These are phyloP conservation scores for Parotocinclus haroldoi DNA, from an alignment of 2,797 vertebrate genomes.

Conservation along the genomic window DNA sequence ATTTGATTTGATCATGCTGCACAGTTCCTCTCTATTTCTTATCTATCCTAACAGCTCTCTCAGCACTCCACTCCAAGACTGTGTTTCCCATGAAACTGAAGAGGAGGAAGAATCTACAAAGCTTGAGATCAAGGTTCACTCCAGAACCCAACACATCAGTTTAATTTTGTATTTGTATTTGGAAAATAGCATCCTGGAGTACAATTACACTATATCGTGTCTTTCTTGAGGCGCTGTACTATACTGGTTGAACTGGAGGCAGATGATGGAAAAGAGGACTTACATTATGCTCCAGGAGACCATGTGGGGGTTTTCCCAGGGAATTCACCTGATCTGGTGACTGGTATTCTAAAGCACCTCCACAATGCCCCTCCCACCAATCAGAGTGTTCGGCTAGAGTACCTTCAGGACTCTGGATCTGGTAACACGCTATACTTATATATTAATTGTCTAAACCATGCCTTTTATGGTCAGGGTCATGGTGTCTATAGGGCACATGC, in stretches of 20 bases:
- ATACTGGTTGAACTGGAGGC: constrained; percentile 72
- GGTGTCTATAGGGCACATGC: too few relatives aligned
- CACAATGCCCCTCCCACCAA: constrained; percentile 63
- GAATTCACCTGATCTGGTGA: constrained; percentile 70
- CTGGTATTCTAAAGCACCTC: constrained; percentile 67
- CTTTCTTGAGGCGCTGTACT: constrained; percentile 65
- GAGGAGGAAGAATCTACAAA: constrained; percentile 72
- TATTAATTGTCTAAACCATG: background rate
- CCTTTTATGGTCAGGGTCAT: too few relatives aligned
- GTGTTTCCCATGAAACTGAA: constrained; percentile 74
- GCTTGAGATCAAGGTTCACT: constrained; percentile 71
- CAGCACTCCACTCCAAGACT: constrained; percentile 67
- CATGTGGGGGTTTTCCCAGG: constrained; percentile 77
- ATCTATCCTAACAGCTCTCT: constrained; percentile 61
- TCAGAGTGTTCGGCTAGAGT: constrained; percentile 70
- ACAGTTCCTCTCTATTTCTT: background rate
- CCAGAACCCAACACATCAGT: background rate
- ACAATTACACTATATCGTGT: too few relatives aligned
- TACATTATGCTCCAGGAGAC: constrained; percentile 75
- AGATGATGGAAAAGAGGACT: constrained; percentile 44
- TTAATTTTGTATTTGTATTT: background rate
- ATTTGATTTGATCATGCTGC: too few relatives aligned
- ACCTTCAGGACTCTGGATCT: constrained; percentile 49
- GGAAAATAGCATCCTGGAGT: background rate
- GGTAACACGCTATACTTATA: constrained; percentile 30